These are phyloP conservation scores for Zygothrica quintamaculata DNA, from an alignment of 2,888 invertebrate genomes.

Conservation along the genomic window DNA sequence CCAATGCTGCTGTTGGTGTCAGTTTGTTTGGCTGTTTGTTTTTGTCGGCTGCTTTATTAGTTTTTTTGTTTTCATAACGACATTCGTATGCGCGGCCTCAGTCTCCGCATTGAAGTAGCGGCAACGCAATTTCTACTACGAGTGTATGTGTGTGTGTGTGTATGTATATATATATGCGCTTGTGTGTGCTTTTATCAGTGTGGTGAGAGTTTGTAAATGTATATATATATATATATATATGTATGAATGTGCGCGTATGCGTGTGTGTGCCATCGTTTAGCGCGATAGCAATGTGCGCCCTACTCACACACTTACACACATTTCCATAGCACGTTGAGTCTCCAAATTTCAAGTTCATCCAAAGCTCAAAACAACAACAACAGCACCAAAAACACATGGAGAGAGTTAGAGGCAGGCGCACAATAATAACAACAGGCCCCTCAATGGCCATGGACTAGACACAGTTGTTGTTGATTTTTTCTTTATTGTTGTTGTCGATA, in stretches of 20 bases:
- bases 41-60: constrained; percentile 78
- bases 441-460: constrained; percentile 12
- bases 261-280: constrained; percentile 23
- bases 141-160: constrained; percentile 8
- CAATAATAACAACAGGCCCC: constrained; percentile 15
- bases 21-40: constrained; percentile 61
- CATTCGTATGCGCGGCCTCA: constrained; percentile 67
- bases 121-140: constrained; percentile 35
- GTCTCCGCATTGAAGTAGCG: constrained; percentile 47
- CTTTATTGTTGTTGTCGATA: constrained; percentile 21
- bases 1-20: constrained; percentile 17
- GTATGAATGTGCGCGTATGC: constrained; percentile 4
- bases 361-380: constrained; percentile 37
- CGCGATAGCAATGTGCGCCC: constrained; percentile 19
- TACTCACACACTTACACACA: constrained; percentile 30
- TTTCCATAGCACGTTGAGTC: constrained; percentile 64
- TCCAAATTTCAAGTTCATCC: constrained; percentile 79
- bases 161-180: constrained; percentile 9
- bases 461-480: constrained; percentile 6
- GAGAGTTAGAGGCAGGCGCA: constrained; percentile 1
- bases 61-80: constrained; percentile 79
- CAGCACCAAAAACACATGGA: constrained; percentile 2
- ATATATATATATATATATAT: neutral
- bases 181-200: too few species aligned
- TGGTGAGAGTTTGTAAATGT: constrained; percentile 4